Base-by-base conservation (phyloP, 2,113 vertebrate species). In the Eubucco bourcierii region DNA sequence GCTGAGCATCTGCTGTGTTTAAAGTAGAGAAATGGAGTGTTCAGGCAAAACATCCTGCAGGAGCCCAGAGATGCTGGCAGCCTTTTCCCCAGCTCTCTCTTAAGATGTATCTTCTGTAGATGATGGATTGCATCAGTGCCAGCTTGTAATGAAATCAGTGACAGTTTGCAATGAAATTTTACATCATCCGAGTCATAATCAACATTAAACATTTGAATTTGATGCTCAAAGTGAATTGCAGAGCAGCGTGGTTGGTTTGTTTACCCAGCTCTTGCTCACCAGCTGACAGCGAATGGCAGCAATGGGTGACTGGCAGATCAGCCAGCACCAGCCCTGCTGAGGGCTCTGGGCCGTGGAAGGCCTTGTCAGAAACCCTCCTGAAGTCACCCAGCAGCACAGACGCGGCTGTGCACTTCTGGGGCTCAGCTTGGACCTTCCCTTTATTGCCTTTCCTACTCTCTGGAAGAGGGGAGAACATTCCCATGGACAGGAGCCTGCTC, bases 1-100 rank as follows among this genome's bases (percentile, higher is more conserved):
- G 23, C 55, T 82, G 56, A 89, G 75, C 94, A 96, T 93, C 94
- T 95, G 87, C 71, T 90, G 46, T 94, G 90, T 86, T 94, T 92
- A 84, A 89, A 92, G 93, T 37, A 55, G 76, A 60, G 84, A 88
- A 92, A 84, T 82, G 74, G 50, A 87, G 71, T 47, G 46, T 85
- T 95, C 64, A 93, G 67, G 77, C 84, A 94, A 72, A 96, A 92
- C 92, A 87, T 70, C 67, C 81, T 89, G 41, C 75, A 82, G 0
- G 0, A 77, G 76, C 59, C 46, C 85, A 90, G 82, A 73, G 82
- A 83, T 50, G 0, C 86, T 88, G 83, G 85, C 23, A 67, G 46
- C 52, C 75, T 90, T 72, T 55, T 93, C 33, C 44, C 55, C 59
- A 39, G 6, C 86, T 90, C 25, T 90, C 50, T 90, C 52, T 63